Base-by-base conservation (phyloP, 2,113 vertebrate species). In the Corythornis madagascariensis region DNA sequence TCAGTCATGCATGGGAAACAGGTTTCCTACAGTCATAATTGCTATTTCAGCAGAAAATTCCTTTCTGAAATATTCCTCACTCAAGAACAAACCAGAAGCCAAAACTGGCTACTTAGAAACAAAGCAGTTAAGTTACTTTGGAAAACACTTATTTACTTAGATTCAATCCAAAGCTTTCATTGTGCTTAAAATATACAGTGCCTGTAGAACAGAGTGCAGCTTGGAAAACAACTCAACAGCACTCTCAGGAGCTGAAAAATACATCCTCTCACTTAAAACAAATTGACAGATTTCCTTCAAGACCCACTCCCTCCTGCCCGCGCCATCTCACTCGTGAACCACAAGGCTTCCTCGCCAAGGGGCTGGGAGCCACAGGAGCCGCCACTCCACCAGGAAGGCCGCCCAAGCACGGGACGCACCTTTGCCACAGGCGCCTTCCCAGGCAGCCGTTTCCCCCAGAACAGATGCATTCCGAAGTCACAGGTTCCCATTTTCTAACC, bases 201-300 rank as follows among this genome's bases (percentile, higher is more conserved):
- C 92, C 91, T 85, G 94, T 89, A 96, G 89, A 95, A 96, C 2
- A 10, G 71, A 94, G 78, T 7, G 67, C 81, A 73, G 93, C 90
- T 79, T 63, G 89, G 86, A 93, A 95, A 96, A 92, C 95, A 96
- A 94, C 96, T 94, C 93, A 87, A 82, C 89, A 94, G 95, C 92
- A 90, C 92, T 95, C 93, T 90, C 59, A 91, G 92, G 91, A 95
- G 92, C 92, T 77, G 89, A 85, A 93, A 95, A 95, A 95, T 53
- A 89, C 89, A 79, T 94, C 91, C 84, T 73, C 90, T 89, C 84
- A 80, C 84, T 94, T 2, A 5, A 88, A 89, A 80, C 29, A 89
- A 94, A 96, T 78, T 91, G 96, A 96, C 95, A 96, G 86, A 95
- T 96, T 93, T 96, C 95, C 91, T 95, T 96, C 94, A 91, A 93